A percentile compares a stretch with the other conserved stretches of the same genome.
phyloP scores from a whole-genome alignment of 1,140 invertebrate species.

The Caenorhabditis remanei region DNA sequence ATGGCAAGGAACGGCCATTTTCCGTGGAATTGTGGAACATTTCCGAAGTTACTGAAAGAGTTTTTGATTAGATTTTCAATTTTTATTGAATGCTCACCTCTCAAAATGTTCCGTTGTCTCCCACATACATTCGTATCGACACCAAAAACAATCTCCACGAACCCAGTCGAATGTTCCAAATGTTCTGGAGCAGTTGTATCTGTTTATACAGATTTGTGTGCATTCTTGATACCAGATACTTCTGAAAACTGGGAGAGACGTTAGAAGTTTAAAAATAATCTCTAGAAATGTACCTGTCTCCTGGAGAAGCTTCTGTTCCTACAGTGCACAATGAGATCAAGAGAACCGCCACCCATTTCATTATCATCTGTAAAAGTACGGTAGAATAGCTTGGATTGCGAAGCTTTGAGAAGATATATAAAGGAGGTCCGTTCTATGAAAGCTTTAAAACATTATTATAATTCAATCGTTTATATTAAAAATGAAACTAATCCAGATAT shows the following conservation, averaged over 20 bases:
- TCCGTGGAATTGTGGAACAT: conserved; percentile 32
- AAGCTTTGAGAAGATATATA: too few relatives aligned
- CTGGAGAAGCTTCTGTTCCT: not conserved
- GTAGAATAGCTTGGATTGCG: too few relatives aligned
- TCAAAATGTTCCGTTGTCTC: conserved; percentile 20
- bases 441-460: not conserved
- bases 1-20: conserved; percentile 36
- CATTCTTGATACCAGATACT: conserved; percentile 34
- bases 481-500: too few relatives aligned
- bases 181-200: not conserved
- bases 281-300: not conserved
- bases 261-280: too few relatives aligned
- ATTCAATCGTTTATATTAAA: too few relatives aligned
- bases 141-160: conserved; percentile 42
- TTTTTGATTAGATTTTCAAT: not conserved
- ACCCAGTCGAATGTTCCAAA: conserved; percentile 24
- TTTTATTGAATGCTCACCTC: not conserved
- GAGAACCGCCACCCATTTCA: not conserved
- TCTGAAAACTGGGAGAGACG: not conserved
- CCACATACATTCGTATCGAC: conserved; percentile 45
- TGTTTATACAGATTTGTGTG: not conserved
- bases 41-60: conserved; percentile 9
- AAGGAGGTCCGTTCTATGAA: too few relatives aligned
- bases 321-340: not conserved
- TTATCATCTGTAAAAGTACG: not conserved